Conservation (phyloP, 2,888 invertebrate genomes). For the Cinara cedri region DNA sequence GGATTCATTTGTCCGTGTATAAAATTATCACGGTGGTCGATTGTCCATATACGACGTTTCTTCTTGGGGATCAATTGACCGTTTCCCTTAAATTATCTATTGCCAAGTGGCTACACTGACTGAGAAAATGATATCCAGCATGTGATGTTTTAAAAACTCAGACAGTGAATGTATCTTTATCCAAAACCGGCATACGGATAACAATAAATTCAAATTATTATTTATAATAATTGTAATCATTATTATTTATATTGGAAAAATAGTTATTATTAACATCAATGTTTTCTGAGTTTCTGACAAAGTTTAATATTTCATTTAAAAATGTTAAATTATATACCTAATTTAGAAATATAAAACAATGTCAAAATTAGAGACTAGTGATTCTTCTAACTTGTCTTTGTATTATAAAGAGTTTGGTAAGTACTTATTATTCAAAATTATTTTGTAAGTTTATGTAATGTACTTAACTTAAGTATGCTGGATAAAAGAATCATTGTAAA, state of each 20-base stretch:
- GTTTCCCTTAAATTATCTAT: too few species aligned
- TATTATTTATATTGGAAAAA: background rate
- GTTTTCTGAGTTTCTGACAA: too few species aligned
- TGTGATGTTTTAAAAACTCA: conserved; percentile 27
- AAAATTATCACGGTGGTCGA: too few species aligned
- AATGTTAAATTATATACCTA: background rate
- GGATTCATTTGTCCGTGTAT: too few species aligned
- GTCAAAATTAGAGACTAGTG: conserved; percentile 3
- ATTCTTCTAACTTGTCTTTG: conserved; percentile 22
- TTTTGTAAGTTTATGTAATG: background rate
- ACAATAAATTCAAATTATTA: background rate
- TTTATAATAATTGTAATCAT: background rate
- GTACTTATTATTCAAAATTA: background rate
- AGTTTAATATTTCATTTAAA: too few species aligned
- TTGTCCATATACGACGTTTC: too few species aligned
- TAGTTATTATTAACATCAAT: too few species aligned
- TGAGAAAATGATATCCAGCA: background rate
- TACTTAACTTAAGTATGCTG: too few species aligned
- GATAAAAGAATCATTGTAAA: too few species aligned
- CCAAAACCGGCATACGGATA: conserved; percentile 26
- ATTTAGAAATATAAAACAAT: background rate
- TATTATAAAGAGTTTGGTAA: conserved; percentile 31
- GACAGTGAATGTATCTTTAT: conserved; percentile 23
- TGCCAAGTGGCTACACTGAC: conserved; percentile 34
- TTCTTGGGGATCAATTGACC: too few species aligned